phyloP scores from a whole-genome alignment of 2,888 invertebrate genomes.

The Nemurella pictetii region DNA sequence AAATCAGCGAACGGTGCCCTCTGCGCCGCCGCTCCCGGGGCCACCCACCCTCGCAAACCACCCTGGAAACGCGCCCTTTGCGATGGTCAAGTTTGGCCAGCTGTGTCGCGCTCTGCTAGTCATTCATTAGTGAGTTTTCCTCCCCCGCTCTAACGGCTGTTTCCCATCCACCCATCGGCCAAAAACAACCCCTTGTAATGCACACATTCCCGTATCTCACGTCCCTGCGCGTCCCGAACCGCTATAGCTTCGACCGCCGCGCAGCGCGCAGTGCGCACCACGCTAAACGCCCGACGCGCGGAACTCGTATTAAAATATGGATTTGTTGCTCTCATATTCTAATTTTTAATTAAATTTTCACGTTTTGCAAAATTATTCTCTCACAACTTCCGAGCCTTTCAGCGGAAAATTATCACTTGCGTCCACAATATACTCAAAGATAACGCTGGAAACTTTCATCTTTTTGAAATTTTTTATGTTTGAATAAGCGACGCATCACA shows the following conservation, averaged over 20 bases:
- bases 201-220: background rate
- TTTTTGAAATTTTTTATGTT: too few relatives aligned
- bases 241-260: background rate
- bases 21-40: background rate
- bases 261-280: background rate
- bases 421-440: background rate
- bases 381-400: background rate
- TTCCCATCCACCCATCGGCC: background rate
- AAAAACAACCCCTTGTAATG: background rate
- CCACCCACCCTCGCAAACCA: background rate
- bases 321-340: background rate
- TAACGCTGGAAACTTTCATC: background rate
- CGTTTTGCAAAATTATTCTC: background rate
- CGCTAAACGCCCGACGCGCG: too few relatives aligned
- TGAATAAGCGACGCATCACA: too few relatives aligned
- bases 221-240: background rate
- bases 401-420: background rate
- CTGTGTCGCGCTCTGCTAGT: slow-evolving; percentile 1
- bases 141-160: background rate
- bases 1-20: background rate
- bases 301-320: too few relatives aligned
- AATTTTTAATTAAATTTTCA: background rate
- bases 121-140: slow-evolving; percentile 6
- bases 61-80: background rate
- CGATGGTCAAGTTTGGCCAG: slow-evolving; percentile 13